phyloP scores from a whole-genome alignment of 2,797 vertebrate genomes.

The Cetoscarus ocellatus region DNA sequence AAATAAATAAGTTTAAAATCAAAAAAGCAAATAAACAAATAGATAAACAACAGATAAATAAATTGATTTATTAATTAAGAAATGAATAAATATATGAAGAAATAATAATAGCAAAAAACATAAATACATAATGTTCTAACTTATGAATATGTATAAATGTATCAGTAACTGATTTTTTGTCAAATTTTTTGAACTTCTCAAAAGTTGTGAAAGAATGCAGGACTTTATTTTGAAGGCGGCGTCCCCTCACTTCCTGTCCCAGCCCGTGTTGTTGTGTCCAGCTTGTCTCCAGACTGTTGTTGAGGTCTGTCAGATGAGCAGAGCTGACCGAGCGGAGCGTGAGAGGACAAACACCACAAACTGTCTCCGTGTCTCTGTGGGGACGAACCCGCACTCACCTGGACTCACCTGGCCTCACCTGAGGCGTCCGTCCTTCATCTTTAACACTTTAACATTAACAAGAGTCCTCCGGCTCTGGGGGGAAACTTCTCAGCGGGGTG shows the following conservation, averaged over 20 bases:
- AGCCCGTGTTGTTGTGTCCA: background rate
- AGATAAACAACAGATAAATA: too few species aligned
- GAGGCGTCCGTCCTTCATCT: background rate
- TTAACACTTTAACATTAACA: background rate
- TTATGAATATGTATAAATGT: too few species aligned
- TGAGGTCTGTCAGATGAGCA: constrained; percentile 11
- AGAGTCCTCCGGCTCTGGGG: background rate
- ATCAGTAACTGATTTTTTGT: too few species aligned
- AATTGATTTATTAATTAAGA: too few species aligned
- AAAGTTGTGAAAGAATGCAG: background rate
- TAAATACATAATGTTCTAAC: too few species aligned
- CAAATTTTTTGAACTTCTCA: background rate
- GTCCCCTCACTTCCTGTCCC: background rate
- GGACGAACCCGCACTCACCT: background rate
- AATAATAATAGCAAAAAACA: too few species aligned
- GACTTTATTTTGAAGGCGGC: constrained; percentile 54
- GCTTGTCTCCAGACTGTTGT: constrained; percentile 2
- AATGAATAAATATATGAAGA: too few species aligned
- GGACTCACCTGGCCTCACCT: constrained; percentile 7
- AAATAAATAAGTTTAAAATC: too few species aligned
- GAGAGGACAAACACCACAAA: background rate
- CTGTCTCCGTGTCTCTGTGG: background rate
- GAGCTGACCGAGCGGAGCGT: constrained; percentile 10
- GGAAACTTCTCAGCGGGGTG: background rate
- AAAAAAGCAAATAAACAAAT: too few species aligned